phyloP scores from a whole-genome alignment of 2,113 vertebrate species.

The Psammodynastes pulverulentus region DNA sequence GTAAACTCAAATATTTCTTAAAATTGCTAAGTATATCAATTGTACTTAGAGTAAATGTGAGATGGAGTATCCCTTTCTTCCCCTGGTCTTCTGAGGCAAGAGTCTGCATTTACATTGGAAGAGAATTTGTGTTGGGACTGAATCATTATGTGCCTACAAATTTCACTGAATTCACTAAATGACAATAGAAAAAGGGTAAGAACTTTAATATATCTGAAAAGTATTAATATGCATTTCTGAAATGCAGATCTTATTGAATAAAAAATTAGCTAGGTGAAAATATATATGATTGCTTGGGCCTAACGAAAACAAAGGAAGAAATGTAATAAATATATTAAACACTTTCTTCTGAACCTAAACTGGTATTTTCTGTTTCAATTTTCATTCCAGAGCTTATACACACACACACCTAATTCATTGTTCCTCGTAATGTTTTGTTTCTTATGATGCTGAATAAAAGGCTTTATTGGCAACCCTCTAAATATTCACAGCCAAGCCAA shows the following conservation, averaged over 20 bases:
- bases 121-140: not conserved
- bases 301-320: not conserved
- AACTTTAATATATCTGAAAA: not conserved
- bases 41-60: not conserved
- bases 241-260: not conserved
- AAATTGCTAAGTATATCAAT: not conserved
- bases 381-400: not conserved
- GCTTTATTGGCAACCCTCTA: constrained; percentile 15
- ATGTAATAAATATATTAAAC: not conserved
- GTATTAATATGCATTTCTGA: not conserved
- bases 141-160: not conserved
- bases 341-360: not conserved
- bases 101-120: not conserved
- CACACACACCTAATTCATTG: not conserved
- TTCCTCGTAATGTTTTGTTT: constrained; percentile 7
- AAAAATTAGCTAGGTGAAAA: not conserved
- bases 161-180: not conserved
- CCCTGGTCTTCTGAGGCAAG: not conserved
- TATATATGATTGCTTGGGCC: not conserved
- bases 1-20: not conserved
- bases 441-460: constrained; percentile 10
- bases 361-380: not conserved
- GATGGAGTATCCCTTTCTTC: not conserved
- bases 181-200: not conserved
- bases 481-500: not conserved